phyloP scores from a whole-genome alignment of 2,113 vertebrate genomes.

The Rousettus leschenaultii region DNA sequence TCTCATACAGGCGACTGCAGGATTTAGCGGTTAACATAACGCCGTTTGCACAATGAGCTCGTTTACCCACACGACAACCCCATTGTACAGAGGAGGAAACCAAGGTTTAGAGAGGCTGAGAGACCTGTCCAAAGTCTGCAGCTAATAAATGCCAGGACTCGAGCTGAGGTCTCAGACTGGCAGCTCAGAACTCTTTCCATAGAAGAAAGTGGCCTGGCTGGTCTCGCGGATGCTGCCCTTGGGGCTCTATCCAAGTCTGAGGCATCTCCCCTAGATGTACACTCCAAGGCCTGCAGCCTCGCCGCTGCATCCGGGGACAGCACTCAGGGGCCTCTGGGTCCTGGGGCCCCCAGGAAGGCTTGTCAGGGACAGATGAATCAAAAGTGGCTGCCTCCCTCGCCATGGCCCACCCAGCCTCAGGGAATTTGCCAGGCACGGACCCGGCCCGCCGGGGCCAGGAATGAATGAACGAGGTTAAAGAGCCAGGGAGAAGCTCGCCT shows the following conservation, averaged over 20 bases:
- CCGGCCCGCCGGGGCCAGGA: neutral
- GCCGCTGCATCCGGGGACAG: neutral
- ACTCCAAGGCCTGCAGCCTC: neutral
- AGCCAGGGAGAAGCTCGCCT: neutral
- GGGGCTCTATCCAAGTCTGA: no score
- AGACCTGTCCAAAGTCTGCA: neutral
- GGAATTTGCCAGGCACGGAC: neutral
- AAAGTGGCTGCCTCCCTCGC: neutral
- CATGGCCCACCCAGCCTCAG: neutral
- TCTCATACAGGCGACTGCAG: neutral
- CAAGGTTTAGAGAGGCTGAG: neutral
- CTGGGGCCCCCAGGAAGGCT: neutral
- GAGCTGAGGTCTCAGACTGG: neutral
- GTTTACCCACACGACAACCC: neutral
- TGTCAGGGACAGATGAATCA: neutral
- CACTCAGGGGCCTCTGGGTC: neutral
- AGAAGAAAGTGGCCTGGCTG: neutral
- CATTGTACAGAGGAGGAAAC: conserved; percentile 1
- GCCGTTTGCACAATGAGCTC: neutral
- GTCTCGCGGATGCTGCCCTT: neutral
- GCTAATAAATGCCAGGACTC: neutral
- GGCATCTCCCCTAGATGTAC: no score
- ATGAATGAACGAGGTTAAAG: neutral
- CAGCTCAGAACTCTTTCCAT: neutral
- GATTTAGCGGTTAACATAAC: neutral